These are phyloP conservation scores for Crax fasciolata DNA, from an alignment of 2,797 vertebrate genomes.

Conservation along the genomic window DNA sequence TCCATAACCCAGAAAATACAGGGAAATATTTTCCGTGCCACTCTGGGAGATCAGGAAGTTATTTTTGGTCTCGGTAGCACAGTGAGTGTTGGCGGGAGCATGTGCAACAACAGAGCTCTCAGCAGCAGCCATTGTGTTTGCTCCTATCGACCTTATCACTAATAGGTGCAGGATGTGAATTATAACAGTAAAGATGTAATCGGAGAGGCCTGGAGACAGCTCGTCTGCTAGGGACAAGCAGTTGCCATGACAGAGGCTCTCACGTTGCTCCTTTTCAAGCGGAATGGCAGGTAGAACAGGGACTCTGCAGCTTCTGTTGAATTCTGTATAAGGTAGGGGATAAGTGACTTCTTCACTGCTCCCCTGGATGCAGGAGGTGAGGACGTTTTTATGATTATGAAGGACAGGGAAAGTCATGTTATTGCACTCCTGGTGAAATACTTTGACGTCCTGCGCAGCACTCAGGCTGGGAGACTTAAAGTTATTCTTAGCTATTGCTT, in stretches of 20 bases:
- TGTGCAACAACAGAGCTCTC: constrained; percentile 63
- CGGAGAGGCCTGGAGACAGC: constrained; percentile 68
- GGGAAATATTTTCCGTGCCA: constrained; percentile 54
- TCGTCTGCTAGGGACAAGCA: constrained; percentile 51
- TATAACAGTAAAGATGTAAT: constrained; percentile 65
- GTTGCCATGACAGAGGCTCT: constrained; percentile 55
- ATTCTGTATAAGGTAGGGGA: neutral
- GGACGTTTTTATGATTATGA: neutral
- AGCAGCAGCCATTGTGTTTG: constrained; percentile 69
- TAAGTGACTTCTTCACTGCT: neutral
- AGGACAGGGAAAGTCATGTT: constrained; percentile 11
- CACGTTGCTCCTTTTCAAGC: neutral
- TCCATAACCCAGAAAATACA: constrained; percentile 62
- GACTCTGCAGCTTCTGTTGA: neutral
- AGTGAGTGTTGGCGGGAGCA: constrained; percentile 31
- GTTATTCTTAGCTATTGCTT: constrained; percentile 33
- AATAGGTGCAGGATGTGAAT: constrained; percentile 73
- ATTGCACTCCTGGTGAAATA: neutral
- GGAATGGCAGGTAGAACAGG: constrained; percentile 54
- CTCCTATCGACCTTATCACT: constrained; percentile 58
- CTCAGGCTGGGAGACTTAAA: neutral
- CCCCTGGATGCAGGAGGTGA: neutral
- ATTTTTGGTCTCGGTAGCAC: constrained; percentile 74
- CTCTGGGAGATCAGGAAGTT: constrained; percentile 71
- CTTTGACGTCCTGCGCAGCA: neutral